Evolutionary conservation across 2,888 invertebrate genomes (phyloP).

Genomic region (Helleia helle): DNA sequence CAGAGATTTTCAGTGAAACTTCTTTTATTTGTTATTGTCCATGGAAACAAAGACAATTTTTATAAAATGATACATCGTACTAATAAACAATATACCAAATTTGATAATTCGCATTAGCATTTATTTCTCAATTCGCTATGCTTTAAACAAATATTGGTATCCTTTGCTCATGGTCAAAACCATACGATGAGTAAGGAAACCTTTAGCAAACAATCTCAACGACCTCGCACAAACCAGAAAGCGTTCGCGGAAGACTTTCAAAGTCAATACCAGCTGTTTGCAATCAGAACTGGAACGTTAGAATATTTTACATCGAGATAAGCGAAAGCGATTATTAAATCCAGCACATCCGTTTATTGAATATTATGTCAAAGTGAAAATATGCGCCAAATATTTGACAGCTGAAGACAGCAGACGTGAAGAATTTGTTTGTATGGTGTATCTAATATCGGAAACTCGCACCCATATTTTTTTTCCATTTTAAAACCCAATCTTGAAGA

Average conservation of each 20-base stretch:
- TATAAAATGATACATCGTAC: too few species aligned
- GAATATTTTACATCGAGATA: slow-evolving; percentile 14
- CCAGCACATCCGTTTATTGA: not conserved
- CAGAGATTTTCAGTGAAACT: too few species aligned
- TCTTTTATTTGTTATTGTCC: too few species aligned
- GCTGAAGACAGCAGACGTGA: too few species aligned
- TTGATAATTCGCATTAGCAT: too few species aligned
- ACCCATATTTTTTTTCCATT: too few species aligned
- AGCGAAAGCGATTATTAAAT: slow-evolving; percentile 40
- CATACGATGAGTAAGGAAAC: slow-evolving; percentile 7
- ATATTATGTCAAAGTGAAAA: slow-evolving; percentile 10
- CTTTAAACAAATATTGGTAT: not conserved
- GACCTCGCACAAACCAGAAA: slow-evolving; percentile 43
- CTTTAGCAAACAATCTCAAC: slow-evolving; percentile 15
- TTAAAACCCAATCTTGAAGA: too few species aligned
- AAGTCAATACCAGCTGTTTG: slow-evolving; percentile 37
- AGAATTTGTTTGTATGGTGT: too few species aligned
- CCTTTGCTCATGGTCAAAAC: slow-evolving; percentile 5
- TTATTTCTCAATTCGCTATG: not conserved
- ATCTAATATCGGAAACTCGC: too few species aligned
- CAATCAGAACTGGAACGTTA: slow-evolving; percentile 18
- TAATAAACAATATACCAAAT: too few species aligned
- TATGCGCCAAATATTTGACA: too few species aligned
- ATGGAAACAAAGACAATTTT: too few species aligned
- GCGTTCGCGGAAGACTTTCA: slow-evolving; percentile 54